Evolutionary conservation across 2,113 vertebrate genomes (phyloP), one percentile per base, ranked within the genome.

Genomic region (Clinocottus analis): DNA sequence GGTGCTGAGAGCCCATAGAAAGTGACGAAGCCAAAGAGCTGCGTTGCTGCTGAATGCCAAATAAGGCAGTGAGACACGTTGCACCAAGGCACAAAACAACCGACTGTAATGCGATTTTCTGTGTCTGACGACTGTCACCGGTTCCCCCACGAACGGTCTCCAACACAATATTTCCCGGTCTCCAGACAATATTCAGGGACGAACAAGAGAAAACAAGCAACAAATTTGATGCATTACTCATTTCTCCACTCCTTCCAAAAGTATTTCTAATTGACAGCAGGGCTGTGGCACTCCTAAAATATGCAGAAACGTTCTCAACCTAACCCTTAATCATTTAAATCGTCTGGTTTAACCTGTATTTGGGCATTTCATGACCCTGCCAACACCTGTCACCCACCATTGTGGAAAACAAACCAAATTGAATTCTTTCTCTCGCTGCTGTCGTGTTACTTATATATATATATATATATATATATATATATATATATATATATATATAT

Each of bases 1-100:
- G 95, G 94, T 95, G 95, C 90, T 89, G 92, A 90, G 91, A 90
- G 90, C 81, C 87, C 83, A 76, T 29, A 85, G 85, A 93, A 93
- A 92, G 89, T 85, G 91, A 89, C 89, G 61, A 84, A 83, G 85
- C 86, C 73, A 21, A 79, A 72, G 89, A 86, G 88, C 89, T 10
- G 85, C 74, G 87, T 90, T 81, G 88, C 90, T 91, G 90, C 78
- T 87, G 86, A 89, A 91, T 70, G 89, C 93, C 94, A 93, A 95
- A 95, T 93, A 95, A 93, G 95, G 94, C 84, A 87, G 82, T 25
- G 74, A 86, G 91, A 89, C 83, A 91, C 82, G 63, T 83, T 72
- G 89, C 72, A 89, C 77, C 72, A 43, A 85, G 79, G 72, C 88
- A 84, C 85, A 85, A 88, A 92, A 93, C 91, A 85, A 86, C 85